phyloP scores from a whole-genome alignment of 92 coral and sea anemone species.

The Paragorgia papillata region DNA sequence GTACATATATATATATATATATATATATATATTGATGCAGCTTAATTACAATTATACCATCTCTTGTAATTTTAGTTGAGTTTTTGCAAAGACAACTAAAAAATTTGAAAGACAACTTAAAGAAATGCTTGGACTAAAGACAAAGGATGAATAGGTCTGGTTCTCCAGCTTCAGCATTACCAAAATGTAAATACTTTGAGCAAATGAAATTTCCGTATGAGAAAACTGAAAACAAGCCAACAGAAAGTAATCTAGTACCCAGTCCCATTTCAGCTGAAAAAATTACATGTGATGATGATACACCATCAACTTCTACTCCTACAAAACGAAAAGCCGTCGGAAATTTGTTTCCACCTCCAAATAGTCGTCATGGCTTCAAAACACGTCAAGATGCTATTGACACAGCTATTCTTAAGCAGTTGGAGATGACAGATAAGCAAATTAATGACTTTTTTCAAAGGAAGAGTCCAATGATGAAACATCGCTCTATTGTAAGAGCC shows the following conservation, averaged over 20 bases:
- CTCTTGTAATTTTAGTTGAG: conserved; percentile 39
- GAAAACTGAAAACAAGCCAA: conserved; percentile 22
- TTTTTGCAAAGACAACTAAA: conserved; percentile 49
- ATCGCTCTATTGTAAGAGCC: conserved; percentile 37
- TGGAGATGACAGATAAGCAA: conserved; percentile 37
- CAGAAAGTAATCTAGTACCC: conserved; percentile 26
- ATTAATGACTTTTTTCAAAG: conserved; percentile 29
- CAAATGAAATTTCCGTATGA: conserved; percentile 29
- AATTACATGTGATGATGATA: too few species aligned
- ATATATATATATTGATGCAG: too few species aligned
- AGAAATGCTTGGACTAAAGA: too few species aligned
- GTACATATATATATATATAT: too few species aligned
- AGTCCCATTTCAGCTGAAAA: too few species aligned
- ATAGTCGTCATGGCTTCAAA: too few species aligned
- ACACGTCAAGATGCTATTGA: conserved; percentile 48
- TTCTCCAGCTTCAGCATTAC: conserved; percentile 32
- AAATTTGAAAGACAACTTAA: conserved; percentile 31
- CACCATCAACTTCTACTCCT: not conserved
- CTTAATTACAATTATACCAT: too few species aligned
- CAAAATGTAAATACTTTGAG: conserved; percentile 26
- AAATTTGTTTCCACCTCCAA: conserved; percentile 25
- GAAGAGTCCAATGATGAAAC: conserved; percentile 22
- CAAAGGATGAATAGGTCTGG: conserved; percentile 43
- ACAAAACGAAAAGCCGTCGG: conserved; percentile 28
- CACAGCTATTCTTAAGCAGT: conserved; percentile 33